Conservation (phyloP, 2,888 invertebrate genomes). For the Agrochola litura region DNA sequence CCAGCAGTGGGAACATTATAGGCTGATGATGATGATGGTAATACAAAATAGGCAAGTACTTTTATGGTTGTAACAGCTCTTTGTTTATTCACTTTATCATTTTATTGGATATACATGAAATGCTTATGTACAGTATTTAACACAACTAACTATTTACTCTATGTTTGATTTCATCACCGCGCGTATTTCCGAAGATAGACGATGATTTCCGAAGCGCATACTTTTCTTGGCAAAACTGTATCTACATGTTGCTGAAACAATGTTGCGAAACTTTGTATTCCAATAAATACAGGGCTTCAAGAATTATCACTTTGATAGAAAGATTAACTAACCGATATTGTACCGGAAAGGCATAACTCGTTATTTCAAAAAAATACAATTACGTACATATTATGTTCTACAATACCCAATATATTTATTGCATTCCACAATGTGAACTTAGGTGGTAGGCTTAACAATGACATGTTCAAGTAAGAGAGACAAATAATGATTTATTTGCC, state of each 20-base stretch:
- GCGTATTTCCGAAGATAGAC: not conserved
- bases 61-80: not conserved
- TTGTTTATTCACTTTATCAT: not conserved
- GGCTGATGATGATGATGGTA: not conserved
- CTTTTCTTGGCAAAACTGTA: not conserved
- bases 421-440: no score
- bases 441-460: no score
- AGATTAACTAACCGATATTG: not conserved
- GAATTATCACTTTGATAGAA: not conserved
- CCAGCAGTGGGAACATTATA: no score
- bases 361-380: not conserved
- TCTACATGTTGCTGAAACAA: not conserved
- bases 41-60: not conserved
- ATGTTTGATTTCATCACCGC: not conserved
- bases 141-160: not conserved
- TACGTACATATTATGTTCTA: no score
- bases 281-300: not conserved
- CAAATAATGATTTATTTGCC: no score
- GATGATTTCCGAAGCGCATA: not conserved
- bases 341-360: not conserved
- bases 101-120: not conserved
- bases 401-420: no score
- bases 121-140: not conserved
- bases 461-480: no score
- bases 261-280: not conserved